Conservation (phyloP, 2,113 vertebrate genomes). For the Triplophysa siluroides region DNA sequence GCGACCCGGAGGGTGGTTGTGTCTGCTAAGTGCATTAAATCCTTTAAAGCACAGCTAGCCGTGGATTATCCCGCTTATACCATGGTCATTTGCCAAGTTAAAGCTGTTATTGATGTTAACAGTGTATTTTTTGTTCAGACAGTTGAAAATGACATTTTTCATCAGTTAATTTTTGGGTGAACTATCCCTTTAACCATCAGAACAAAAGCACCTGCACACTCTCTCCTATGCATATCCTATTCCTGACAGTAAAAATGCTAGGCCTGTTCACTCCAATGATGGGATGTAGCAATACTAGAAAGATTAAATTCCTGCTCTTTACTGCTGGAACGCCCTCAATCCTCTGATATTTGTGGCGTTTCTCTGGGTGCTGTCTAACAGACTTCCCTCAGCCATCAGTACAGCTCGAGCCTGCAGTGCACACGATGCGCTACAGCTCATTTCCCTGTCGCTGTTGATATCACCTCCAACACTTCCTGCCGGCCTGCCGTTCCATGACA, state of each 20-base stretch:
- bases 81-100: too few species aligned
- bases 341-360: not conserved
- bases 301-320: slow-evolving; percentile 30
- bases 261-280: not conserved
- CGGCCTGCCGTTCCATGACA: slow-evolving; percentile 14
- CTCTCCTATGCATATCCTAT: not conserved
- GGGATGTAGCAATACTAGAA: slow-evolving; percentile 9
- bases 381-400: slow-evolving; percentile 16
- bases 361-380: slow-evolving; percentile 27
- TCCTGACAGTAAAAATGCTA: slow-evolving; percentile 16
- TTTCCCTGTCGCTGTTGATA: slow-evolving; percentile 34
- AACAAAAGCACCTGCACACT: not conserved
- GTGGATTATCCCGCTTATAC: too few species aligned
- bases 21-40: too few species aligned
- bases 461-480: slow-evolving; percentile 33
- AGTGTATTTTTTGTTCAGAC: too few species aligned
- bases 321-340: slow-evolving; percentile 28
- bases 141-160: too few species aligned
- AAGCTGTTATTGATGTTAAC: too few species aligned
- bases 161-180: not conserved
- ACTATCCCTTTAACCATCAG: not conserved
- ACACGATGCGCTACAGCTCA: slow-evolving; percentile 15
- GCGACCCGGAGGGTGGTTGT: too few species aligned
- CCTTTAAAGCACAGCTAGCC: too few species aligned
- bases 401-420: slow-evolving; percentile 21